Base-by-base conservation (phyloP, 2,797 vertebrate genomes). In the Parotocinclus haroldoi region DNA sequence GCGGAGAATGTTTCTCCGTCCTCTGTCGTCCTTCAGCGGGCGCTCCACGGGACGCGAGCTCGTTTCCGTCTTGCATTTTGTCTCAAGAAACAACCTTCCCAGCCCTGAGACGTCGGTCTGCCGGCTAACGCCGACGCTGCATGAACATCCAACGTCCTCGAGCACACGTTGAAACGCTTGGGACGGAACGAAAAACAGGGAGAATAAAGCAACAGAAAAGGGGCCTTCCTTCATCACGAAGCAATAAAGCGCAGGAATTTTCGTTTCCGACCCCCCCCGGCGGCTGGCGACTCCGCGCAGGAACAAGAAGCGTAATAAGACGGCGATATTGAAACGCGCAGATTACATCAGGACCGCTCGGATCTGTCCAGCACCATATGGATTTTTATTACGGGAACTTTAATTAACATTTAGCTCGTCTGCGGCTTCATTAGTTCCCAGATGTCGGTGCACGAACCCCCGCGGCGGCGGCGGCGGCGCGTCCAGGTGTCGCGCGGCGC, bases 131-230 rank as follows among this genome's bases (percentile, higher is more conserved):
- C 52, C 27, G 58, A 52, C 52, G 49, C 37, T 50, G 18, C 85
- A 87, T 83, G 79, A 85, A 83, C 83, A 85, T 50, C 54, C 46
- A 61, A 74, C 16, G 48, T 63, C 39, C 17, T 59, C 18, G 48
- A 74, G 66, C 54, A 39, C 50, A 63, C 44, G 52, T 60, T 45
- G n/a, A n/a, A n/a, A n/a, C n/a, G 55, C 62, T 71, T 72, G 55
- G 68, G 44, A 66, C 66, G 46, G 53, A 71, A 66, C 66, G 17
- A 57, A 45, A 56, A 63, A 64, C 57, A n/a, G 54, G 10, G 39
- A 51, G 45, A 57, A 40, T 18, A 52, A 42, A 63, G 27, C 60
- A 44, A 60, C 69, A 72, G 59, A 65, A 72, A 71, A 44, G 17
- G n/a, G 48, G 37, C 39, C 48, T 6, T 67, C 18, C 10, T 72